These are phyloP conservation scores for Crotalus horridus DNA, from an alignment of 2,113 vertebrate genomes.

Conservation along the genomic window DNA sequence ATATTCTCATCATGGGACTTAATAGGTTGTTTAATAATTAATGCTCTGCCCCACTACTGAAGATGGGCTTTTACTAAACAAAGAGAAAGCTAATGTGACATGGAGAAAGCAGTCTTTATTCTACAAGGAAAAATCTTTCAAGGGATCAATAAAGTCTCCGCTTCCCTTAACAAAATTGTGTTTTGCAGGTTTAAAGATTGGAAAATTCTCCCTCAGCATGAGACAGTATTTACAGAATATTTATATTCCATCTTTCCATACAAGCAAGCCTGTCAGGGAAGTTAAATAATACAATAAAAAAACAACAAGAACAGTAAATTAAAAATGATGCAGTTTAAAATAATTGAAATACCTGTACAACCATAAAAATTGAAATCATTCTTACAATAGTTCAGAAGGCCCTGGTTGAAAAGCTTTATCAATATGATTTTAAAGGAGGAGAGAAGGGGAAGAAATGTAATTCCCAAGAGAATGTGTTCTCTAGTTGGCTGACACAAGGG, in stretches of 20 bases:
- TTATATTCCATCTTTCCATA: neutral
- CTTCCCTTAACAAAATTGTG: slow-evolving; percentile 16
- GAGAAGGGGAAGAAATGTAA: neutral
- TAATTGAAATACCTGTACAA: neutral
- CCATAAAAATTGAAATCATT: neutral
- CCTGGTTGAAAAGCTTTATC: neutral
- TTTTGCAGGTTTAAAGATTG: slow-evolving; percentile 8
- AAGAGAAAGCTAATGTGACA: slow-evolving; percentile 39
- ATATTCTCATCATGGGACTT: slow-evolving; percentile 44
- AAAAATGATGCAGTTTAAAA: neutral
- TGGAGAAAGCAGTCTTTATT: slow-evolving; percentile 41
- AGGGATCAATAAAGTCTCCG: slow-evolving; percentile 19
- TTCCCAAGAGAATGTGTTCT: neutral
- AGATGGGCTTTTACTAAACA: slow-evolving; percentile 58
- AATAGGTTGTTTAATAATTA: slow-evolving; percentile 67
- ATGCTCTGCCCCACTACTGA: slow-evolving; percentile 43
- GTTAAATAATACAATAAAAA: neutral
- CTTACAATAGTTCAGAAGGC: neutral
- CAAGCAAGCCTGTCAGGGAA: neutral
- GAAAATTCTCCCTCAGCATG: slow-evolving; percentile 33
- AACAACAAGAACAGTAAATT: neutral
- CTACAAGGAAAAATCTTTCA: slow-evolving; percentile 27
- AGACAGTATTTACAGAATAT: slow-evolving; percentile 9
- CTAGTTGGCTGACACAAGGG: neutral
- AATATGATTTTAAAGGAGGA: neutral